A percentile compares a stretch with the other conserved stretches of the same genome.
Conservation (phyloP, 2,113 vertebrate genomes). For the Callithrix jacchus region DNA sequence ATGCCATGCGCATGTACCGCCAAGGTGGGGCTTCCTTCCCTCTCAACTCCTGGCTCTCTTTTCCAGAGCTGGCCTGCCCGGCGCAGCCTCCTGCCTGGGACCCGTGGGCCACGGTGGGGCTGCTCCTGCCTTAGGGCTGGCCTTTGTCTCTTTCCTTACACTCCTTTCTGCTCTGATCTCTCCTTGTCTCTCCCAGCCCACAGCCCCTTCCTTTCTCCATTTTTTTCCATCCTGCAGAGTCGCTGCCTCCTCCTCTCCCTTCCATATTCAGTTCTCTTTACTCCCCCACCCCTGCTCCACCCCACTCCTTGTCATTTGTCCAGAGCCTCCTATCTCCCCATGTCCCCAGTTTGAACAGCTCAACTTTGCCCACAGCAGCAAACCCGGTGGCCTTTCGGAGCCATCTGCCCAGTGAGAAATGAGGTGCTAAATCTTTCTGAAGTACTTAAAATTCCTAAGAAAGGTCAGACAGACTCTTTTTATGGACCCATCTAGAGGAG, state of each 20-base stretch:
- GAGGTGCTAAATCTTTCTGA: conserved; percentile 35
- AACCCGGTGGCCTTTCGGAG: not conserved
- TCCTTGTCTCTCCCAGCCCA: not conserved
- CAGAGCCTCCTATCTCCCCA: not conserved
- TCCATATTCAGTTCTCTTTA: not conserved
- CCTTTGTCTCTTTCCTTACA: not conserved
- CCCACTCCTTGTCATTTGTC: not conserved
- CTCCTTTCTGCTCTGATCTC: not conserved
- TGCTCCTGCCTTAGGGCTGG: not conserved
- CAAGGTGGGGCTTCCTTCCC: conserved; percentile 87
- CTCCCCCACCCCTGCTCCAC: not conserved
- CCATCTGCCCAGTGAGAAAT: not conserved
- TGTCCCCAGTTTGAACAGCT: not conserved
- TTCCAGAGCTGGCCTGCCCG: not conserved
- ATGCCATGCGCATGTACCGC: conserved; percentile 95
- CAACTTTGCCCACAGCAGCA: not conserved
- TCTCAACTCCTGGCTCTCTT: not conserved
- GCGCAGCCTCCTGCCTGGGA: not conserved
- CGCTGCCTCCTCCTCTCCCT: not conserved
- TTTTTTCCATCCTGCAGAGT: not conserved
- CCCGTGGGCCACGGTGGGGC: not conserved
- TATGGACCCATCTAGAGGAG: not conserved
- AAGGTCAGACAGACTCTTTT: conserved; percentile 41
- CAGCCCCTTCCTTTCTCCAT: not conserved
- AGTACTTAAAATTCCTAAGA: conserved; percentile 43